Evolutionary conservation across 1,140 invertebrate genomes (phyloP).

Genomic region (Apocrypta bakeri): DNA sequence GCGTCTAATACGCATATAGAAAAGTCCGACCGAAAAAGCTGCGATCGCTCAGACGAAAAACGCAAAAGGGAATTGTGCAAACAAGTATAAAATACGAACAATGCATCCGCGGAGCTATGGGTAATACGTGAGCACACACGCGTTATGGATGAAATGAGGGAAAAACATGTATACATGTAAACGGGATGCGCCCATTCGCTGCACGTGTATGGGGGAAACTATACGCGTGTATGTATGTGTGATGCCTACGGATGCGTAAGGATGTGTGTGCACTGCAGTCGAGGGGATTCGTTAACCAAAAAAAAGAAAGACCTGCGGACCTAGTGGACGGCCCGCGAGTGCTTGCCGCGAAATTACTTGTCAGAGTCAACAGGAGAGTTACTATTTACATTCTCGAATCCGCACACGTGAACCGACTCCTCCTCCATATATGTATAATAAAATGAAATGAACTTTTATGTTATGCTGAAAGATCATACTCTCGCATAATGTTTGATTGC

Average conservation of each 20-base stretch:
- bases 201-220: neutral
- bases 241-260: no score
- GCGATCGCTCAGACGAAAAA: constrained; percentile 54
- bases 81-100: constrained; percentile 73
- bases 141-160: constrained; percentile 22
- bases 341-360: constrained; percentile 12
- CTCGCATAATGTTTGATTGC: no score
- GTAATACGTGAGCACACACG: constrained; percentile 60
- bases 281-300: constrained; percentile 14
- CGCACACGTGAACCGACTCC: no score
- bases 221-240: neutral
- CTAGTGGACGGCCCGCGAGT: neutral
- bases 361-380: constrained; percentile 1
- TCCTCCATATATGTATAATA: no score
- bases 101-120: constrained; percentile 69
- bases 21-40: neutral
- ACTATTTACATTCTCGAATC: neutral
- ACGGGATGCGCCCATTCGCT: neutral
- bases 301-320: neutral
- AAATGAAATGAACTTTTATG: no score
- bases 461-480: no score
- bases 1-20: neutral
- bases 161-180: constrained; percentile 1
- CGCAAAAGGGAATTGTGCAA: constrained; percentile 70
- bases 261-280: neutral